These are phyloP conservation scores for Orchesella cincta DNA, from an alignment of 1,140 invertebrate genomes.

Conservation along the genomic window DNA sequence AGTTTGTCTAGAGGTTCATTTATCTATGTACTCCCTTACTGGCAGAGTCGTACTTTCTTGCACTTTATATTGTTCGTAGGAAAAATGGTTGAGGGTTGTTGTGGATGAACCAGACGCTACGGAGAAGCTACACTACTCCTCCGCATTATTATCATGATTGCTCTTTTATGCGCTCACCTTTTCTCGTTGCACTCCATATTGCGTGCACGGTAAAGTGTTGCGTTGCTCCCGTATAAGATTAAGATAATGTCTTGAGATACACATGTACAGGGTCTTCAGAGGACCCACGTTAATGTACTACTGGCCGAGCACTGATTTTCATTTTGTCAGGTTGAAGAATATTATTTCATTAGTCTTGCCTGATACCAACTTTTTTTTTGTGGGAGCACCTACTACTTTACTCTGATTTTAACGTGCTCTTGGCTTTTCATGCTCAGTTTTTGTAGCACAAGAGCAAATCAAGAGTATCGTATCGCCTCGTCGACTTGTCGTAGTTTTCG, in stretches of 20 bases:
- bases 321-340: neutral
- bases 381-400: neutral
- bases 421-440: neutral
- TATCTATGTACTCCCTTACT: too few species aligned
- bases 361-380: neutral
- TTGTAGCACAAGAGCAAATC: neutral
- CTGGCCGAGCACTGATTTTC: neutral
- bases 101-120: too few species aligned
- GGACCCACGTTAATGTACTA: neutral
- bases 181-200: neutral
- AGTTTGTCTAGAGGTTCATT: neutral
- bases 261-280: too few species aligned
- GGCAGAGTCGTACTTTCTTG: too few species aligned
- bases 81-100: too few species aligned
- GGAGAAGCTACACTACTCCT: neutral
- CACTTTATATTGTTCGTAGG: too few species aligned
- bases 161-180: constrained; percentile 12
- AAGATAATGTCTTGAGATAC: neutral
- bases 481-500: constrained; percentile 7
- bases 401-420: too few species aligned
- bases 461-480: neutral
- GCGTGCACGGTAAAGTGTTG: neutral
- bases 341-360: neutral
- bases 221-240: neutral
- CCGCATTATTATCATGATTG: constrained; percentile 14